These are phyloP conservation scores for Drosophila sp. DNA, from an alignment of 1,140 invertebrate genomes.

Conservation along the genomic window DNA sequence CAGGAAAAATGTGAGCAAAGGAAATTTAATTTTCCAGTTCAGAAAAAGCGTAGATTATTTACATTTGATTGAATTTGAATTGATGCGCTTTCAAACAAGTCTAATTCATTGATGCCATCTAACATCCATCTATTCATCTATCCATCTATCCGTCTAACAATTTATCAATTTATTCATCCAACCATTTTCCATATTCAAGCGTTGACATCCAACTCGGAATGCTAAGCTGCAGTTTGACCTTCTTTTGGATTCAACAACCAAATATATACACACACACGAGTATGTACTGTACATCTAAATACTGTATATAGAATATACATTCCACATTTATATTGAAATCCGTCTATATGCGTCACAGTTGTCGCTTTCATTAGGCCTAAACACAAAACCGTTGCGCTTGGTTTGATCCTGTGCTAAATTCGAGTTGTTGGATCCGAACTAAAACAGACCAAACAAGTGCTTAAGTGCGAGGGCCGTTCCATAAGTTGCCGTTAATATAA, in stretches of 20 bases:
- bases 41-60: slow-evolving; percentile 53
- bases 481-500: background rate
- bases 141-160: slow-evolving; percentile 8
- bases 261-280: slow-evolving; percentile 11
- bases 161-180: slow-evolving; percentile 11
- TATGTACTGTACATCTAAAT: slow-evolving; percentile 7
- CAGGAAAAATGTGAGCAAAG: slow-evolving; percentile 7
- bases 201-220: slow-evolving; percentile 13
- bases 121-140: background rate
- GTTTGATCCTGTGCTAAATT: slow-evolving; percentile 42
- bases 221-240: slow-evolving; percentile 58
- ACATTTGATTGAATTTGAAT: slow-evolving; percentile 64
- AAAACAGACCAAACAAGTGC: slow-evolving; percentile 5
- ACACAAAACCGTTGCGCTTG: slow-evolving; percentile 58
- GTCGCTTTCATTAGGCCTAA: slow-evolving; percentile 58
- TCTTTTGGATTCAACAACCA: slow-evolving; percentile 42
- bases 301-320: slow-evolving; percentile 7
- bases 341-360: slow-evolving; percentile 41
- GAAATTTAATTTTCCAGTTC: slow-evolving; percentile 42
- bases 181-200: slow-evolving; percentile 19
- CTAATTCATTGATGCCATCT: slow-evolving; percentile 35
- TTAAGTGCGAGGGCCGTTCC: slow-evolving; percentile 16
- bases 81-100: slow-evolving; percentile 33
- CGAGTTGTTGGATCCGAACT: slow-evolving; percentile 26
- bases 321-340: slow-evolving; percentile 28